phyloP scores from a whole-genome alignment of 2,797 vertebrate species.

The Otus scops region DNA sequence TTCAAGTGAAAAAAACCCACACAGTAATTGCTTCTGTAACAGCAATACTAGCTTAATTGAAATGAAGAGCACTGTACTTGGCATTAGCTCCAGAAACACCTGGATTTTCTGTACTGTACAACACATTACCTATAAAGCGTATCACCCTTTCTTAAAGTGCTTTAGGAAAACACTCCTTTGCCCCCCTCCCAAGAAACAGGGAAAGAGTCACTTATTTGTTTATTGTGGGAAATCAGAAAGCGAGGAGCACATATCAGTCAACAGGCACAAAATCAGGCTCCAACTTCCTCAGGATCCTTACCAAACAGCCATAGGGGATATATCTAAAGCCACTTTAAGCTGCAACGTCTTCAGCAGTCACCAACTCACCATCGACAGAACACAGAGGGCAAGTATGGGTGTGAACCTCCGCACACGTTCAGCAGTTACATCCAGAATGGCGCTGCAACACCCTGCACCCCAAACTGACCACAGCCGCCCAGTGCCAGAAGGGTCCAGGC shows the following conservation, averaged over 20 bases:
- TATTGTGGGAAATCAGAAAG: not conserved
- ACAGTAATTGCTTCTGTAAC: not conserved
- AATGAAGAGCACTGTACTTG: not conserved
- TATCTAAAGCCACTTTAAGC: fast-evolving
- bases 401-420: fast-evolving
- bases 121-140: not conserved
- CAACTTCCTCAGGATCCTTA: not conserved
- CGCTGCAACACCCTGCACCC: fast-evolving
- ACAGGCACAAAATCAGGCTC: not conserved
- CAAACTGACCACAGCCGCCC: not conserved
- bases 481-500: fast-evolving
- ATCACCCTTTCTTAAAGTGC: not conserved
- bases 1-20: not conserved
- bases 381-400: fast-evolving
- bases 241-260: fast-evolving
- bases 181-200: not conserved
- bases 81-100: not conserved
- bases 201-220: not conserved
- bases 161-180: not conserved
- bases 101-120: not conserved
- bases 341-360: not conserved
- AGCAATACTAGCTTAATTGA: not conserved
- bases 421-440: not conserved
- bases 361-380: fast-evolving
- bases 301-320: not conserved